Conservation (phyloP, 2,113 vertebrate species). For the Psephotus haematonotus region DNA sequence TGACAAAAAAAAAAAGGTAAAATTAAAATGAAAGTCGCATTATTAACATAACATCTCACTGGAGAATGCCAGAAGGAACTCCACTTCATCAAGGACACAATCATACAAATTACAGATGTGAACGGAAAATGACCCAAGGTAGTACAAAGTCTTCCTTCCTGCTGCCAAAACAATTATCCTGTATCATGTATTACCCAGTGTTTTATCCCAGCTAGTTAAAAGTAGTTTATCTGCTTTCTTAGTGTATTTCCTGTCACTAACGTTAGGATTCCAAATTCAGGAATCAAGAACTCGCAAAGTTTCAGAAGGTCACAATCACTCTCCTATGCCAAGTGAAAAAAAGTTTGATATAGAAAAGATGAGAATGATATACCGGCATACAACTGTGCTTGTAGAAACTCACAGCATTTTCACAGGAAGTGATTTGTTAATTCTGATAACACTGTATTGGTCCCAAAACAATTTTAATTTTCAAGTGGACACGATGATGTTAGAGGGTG, state of each 20-base stretch:
- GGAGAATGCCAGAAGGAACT: not conserved
- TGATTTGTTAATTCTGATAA: not conserved
- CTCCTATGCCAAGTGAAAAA: not conserved
- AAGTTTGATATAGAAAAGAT: not conserved
- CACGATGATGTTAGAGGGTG: not conserved
- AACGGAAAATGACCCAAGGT: not conserved
- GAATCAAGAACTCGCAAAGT: not conserved
- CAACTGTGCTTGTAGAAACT: not conserved
- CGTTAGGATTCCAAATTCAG: not conserved
- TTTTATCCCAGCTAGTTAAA: not conserved
- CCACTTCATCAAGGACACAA: not conserved
- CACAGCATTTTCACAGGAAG: not conserved
- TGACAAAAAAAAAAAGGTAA: not conserved
- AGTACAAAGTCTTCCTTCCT: not conserved
- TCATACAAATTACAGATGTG: not conserved
- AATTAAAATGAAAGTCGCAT: not conserved
- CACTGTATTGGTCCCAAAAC: not conserved
- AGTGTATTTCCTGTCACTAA: not conserved
- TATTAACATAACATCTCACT: not conserved
- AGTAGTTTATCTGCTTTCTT: not conserved
- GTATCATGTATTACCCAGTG: not conserved
- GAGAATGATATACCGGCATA: not conserved
- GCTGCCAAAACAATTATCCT: not conserved
- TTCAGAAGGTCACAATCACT: not conserved
- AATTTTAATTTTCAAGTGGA: not conserved